Evolutionary conservation across 1,140 invertebrate species (phyloP).

Genomic region (Drosophila bifasciata): DNA sequence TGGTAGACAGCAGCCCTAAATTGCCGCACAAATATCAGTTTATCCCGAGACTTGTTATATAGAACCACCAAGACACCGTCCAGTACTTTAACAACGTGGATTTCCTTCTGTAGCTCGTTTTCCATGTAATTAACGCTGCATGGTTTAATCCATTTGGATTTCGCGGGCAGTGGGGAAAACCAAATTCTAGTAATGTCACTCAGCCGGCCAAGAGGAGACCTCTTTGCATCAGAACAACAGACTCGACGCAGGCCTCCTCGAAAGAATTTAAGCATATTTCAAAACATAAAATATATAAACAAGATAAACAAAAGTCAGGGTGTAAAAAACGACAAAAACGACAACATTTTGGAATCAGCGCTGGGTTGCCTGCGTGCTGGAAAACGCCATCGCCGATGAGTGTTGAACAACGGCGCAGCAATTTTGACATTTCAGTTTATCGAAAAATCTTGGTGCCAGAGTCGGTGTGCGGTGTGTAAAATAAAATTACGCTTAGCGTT

Average conservation of each 20-base stretch:
- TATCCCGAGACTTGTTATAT: slow-evolving; percentile 90
- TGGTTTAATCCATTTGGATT: slow-evolving; percentile 89
- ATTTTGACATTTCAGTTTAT: slow-evolving; percentile 9
- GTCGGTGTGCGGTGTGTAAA: slow-evolving; percentile 65
- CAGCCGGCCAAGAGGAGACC: slow-evolving; percentile 55
- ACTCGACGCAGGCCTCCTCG: neutral
- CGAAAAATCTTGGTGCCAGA: slow-evolving; percentile 53
- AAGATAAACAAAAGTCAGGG: no score
- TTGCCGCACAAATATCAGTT: slow-evolving; percentile 94
- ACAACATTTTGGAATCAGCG: no score
- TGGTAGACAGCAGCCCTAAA: slow-evolving; percentile 94
- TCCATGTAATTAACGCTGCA: slow-evolving; percentile 88
- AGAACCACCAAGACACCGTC: slow-evolving; percentile 93
- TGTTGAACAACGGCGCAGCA: slow-evolving; percentile 12
- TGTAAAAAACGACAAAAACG: neutral
- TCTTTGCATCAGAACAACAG: neutral
- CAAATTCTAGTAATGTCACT: slow-evolving; percentile 86
- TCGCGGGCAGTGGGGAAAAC: slow-evolving; percentile 85
- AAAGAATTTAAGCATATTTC: slow-evolving; percentile 4
- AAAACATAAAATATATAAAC: no score
- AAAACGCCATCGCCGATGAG: slow-evolving; percentile 3
- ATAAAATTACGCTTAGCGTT: no score
- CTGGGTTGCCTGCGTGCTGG: neutral
- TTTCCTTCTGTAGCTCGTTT: slow-evolving; percentile 86
- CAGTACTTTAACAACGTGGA: slow-evolving; percentile 88